These are phyloP conservation scores for Onthophagus sagittarius DNA, from an alignment of 2,888 invertebrate species.

Conservation along the genomic window DNA sequence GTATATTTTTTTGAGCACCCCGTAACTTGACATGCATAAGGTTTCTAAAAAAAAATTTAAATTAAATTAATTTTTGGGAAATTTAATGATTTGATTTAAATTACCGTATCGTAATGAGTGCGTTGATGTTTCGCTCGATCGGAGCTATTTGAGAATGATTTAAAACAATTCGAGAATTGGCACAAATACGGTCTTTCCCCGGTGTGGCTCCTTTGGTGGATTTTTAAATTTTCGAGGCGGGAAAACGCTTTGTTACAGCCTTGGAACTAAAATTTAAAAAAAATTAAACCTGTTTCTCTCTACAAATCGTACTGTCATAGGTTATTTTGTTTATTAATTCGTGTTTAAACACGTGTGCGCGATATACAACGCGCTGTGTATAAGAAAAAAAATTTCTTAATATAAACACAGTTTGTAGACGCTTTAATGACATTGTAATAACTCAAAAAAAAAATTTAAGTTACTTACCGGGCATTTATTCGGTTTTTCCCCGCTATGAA, in stretches of 20 bases:
- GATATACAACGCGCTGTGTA: too few relatives aligned
- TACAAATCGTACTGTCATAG: not conserved
- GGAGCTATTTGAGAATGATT: conserved; percentile 98
- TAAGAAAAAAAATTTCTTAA: too few relatives aligned
- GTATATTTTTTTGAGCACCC: conserved; percentile 91
- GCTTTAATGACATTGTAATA: too few relatives aligned
- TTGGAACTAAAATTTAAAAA: conserved; percentile 64
- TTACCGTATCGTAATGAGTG: conserved; percentile 96
- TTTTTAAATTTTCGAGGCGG: conserved; percentile 94
- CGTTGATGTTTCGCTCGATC: conserved; percentile 98
- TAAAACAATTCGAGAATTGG: conserved; percentile 86
- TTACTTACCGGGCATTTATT: conserved; percentile 92
- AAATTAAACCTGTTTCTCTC: not conserved
- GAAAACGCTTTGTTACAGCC: conserved; percentile 96
- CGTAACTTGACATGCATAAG: conserved; percentile 83
- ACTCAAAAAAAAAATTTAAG: not conserved
- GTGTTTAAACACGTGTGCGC: conserved; percentile 13
- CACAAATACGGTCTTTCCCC: conserved; percentile 96
- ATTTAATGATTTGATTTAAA: too few relatives aligned
- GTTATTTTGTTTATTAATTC: not conserved
- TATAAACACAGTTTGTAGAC: too few relatives aligned
- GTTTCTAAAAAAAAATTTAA: conserved; percentile 62
- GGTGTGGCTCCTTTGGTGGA: conserved; percentile 92
- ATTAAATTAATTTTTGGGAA: too few relatives aligned
- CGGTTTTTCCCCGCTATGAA: conserved; percentile 97